Base-by-base conservation (phyloP, 2,113 vertebrate species). In the Neotragus moschatus region DNA sequence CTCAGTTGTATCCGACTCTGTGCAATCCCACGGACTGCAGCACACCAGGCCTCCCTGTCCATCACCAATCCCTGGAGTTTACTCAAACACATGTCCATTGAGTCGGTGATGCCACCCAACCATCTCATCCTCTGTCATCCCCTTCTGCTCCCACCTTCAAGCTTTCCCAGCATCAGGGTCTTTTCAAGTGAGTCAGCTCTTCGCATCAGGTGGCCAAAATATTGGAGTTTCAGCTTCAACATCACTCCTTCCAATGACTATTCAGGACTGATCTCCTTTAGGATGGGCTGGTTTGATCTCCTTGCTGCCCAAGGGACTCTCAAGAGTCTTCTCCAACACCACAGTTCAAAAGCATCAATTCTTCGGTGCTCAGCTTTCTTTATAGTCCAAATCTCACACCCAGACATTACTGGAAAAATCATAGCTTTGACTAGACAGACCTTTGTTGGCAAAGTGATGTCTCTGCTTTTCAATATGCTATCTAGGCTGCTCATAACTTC, bases 201-300 rank as follows among this genome's bases (percentile, higher is more conserved):
- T 36, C 0, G 0, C n/a, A 36, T 70, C 19, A 70, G n/a, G 9
- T 70, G 63, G n/a, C n/a, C n/a, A 36, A 11, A 70, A 19, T 3
- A 21, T 11, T 70, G n/a, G n/a, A 70, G 63, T 70, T 66, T 66
- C 63, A 66, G n/a, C 63, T 66, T 66, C 63, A 21, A 21, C 33
- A 66, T 36, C 33, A 66, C 4, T 66, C 63, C 63, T 66, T 66
- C 63, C 63, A 66, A 66, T 10, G 17, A 36, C n/a, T 19, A 36
- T n/a, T 36, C 63, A 66, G 33, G 33, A 36, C 63, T 66, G 63
- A 66, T 36, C 63, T 63, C 61, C 30, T 66, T 36, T n/a, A 66
- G 17, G 30, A 66, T n/a, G 33, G 33, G 4, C 33, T 66, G 33
- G 8, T 66, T 66, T 9, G 16, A 36, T 36, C 2, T 19, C 63